Conservation (phyloP, 2,113 vertebrate species). For the Spea multiplicata region DNA sequence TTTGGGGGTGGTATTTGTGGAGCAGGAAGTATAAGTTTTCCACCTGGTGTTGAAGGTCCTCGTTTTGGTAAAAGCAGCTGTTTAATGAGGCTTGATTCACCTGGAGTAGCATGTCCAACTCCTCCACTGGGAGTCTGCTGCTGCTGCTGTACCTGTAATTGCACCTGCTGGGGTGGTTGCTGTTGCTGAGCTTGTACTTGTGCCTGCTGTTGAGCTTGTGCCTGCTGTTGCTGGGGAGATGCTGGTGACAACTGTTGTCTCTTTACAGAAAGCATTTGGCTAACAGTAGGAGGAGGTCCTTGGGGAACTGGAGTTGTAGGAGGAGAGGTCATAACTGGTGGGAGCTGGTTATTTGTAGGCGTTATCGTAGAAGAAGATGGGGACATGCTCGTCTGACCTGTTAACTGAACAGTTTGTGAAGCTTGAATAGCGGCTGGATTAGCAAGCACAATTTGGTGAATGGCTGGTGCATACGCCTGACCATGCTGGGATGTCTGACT, state of each 20-base stretch:
- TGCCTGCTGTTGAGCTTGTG: conserved; percentile 59
- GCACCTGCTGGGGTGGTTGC: conserved; percentile 72
- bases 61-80: conserved; percentile 97
- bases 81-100: conserved; percentile 97
- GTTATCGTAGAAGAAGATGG: conserved; percentile 76
- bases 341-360: conserved; percentile 69
- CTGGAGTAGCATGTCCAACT: conserved; percentile 77
- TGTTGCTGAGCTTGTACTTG: conserved; percentile 69
- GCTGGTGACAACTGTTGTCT: conserved; percentile 70
- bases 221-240: conserved; percentile 72
- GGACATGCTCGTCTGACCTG: conserved; percentile 79
- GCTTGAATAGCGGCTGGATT: conserved; percentile 83
- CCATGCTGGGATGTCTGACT: conserved; percentile 85
- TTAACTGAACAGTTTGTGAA: conserved; percentile 83
- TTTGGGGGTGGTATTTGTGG: conserved; percentile 93
- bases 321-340: conserved; percentile 70
- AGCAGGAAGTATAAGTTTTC: conserved; percentile 95
- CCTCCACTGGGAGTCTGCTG: conserved; percentile 69
- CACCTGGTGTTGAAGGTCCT: conserved; percentile 92
- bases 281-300: conserved; percentile 82
- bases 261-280: conserved; percentile 91
- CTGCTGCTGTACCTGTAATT: conserved; percentile 64
- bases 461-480: conserved; percentile 85
- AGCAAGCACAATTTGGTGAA: conserved; percentile 95
- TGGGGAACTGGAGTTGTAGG: conserved; percentile 75